These are phyloP conservation scores for Episyrphus balteatus DNA, from an alignment of 1,140 invertebrate genomes.

Conservation along the genomic window DNA sequence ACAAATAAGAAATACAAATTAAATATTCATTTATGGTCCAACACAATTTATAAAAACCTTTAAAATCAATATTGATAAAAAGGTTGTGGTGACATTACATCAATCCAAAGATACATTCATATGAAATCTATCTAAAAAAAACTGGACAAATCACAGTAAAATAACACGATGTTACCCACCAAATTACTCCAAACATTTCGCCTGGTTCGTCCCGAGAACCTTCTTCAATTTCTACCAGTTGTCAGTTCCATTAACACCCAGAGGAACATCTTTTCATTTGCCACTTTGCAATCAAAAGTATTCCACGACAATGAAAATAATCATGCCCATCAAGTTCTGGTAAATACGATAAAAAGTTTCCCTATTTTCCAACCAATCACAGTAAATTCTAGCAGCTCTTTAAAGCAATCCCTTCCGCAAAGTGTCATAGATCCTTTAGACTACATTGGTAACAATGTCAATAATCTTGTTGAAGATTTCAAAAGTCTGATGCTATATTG, in stretches of 20 bases:
- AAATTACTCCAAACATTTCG: neutral
- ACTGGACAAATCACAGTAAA: neutral
- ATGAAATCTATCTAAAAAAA: too few relatives aligned
- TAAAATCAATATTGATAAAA: too few relatives aligned
- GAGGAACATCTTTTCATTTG: neutral
- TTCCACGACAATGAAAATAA: constrained; percentile 30
- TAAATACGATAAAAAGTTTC: constrained; percentile 24
- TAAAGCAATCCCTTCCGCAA: neutral
- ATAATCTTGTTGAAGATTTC: constrained; percentile 32
- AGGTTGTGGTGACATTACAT: too few relatives aligned
- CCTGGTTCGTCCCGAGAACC: neutral
- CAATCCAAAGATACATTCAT: too few relatives aligned
- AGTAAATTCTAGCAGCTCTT: neutral
- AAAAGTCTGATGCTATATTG: constrained; percentile 31
- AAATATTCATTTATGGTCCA: too few relatives aligned
- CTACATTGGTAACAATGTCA: neutral
- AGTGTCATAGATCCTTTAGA: neutral
- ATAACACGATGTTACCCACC: neutral
- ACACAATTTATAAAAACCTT: too few relatives aligned
- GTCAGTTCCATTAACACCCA: neutral
- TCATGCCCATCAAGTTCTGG: constrained; percentile 27
- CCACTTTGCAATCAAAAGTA: constrained; percentile 5
- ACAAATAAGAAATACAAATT: too few relatives aligned
- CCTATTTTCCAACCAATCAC: constrained; percentile 11
- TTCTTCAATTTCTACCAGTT: neutral